Evolutionary conservation across 2,113 vertebrate species (phyloP).

Genomic region (Protobothrops flavoviridis): DNA sequence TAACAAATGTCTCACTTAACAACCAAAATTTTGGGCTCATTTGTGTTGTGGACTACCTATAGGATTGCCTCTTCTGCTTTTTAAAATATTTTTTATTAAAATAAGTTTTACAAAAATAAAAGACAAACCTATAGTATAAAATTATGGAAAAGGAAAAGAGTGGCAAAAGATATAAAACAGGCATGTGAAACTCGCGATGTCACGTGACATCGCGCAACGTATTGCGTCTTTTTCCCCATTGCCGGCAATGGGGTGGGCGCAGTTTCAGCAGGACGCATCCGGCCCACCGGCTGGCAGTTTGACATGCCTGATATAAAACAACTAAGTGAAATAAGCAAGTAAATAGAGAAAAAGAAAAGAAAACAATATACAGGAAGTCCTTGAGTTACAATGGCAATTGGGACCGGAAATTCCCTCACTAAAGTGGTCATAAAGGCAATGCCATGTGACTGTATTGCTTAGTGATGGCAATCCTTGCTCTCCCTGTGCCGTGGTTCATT

Average conservation of each 20-base stretch:
- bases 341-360: neutral
- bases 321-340: neutral
- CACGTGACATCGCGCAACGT: too few relatives aligned
- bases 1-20: too few relatives aligned
- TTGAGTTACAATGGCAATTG: neutral
- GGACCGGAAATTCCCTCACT: neutral
- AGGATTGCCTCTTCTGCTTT: neutral
- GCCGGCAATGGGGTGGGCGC: too few relatives aligned
- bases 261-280: too few relatives aligned
- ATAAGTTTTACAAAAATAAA: neutral
- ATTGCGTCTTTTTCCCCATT: too few relatives aligned
- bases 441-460: neutral
- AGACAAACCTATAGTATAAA: neutral
- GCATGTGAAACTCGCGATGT: too few relatives aligned
- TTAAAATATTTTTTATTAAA: neutral
- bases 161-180: neutral
- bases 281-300: too few relatives aligned
- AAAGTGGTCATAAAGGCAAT: neutral
- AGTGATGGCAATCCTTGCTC: neutral
- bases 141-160: neutral
- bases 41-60: neutral
- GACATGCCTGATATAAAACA: too few relatives aligned
- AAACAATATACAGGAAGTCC: neutral
- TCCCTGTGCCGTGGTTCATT: neutral
- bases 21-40: too few relatives aligned